Evolutionary conservation across 2,113 vertebrate genomes (phyloP).

Genomic region (Proteles cristata): DNA sequence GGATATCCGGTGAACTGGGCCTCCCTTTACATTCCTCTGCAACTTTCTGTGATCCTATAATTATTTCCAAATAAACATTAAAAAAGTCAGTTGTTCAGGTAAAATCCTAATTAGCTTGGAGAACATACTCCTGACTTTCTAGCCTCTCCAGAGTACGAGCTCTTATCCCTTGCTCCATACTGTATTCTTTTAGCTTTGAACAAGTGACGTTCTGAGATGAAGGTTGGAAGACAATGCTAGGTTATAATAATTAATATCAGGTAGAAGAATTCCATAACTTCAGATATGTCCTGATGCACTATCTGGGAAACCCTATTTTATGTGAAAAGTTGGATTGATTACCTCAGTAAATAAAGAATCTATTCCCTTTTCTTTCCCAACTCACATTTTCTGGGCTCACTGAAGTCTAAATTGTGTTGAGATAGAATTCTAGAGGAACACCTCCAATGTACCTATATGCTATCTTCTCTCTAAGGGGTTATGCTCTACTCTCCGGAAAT

Average conservation of each 20-base stretch:
- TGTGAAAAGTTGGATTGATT: background rate
- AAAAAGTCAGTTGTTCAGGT: background rate
- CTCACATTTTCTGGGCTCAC: background rate
- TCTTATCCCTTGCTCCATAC: rapidly evolving
- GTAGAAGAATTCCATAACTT: background rate
- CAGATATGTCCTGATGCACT: background rate
- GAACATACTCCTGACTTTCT: background rate
- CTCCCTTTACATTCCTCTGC: background rate
- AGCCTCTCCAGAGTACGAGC: background rate
- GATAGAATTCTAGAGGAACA: background rate
- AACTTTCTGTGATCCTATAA: background rate
- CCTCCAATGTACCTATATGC: background rate
- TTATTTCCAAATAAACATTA: background rate
- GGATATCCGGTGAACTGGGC: background rate
- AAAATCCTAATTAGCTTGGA: background rate
- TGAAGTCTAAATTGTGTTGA: background rate
- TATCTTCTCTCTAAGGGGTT: background rate
- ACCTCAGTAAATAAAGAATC: background rate
- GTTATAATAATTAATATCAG: background rate
- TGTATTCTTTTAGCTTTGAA: background rate
- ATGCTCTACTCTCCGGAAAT: background rate
- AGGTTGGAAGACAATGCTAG: background rate
- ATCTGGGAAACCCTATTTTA: background rate
- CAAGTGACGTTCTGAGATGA: background rate
- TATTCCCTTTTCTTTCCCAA: background rate